phyloP scores from a whole-genome alignment of 35 echinoderm and acorn worm genomes.

The Nesometra sesokonis region DNA sequence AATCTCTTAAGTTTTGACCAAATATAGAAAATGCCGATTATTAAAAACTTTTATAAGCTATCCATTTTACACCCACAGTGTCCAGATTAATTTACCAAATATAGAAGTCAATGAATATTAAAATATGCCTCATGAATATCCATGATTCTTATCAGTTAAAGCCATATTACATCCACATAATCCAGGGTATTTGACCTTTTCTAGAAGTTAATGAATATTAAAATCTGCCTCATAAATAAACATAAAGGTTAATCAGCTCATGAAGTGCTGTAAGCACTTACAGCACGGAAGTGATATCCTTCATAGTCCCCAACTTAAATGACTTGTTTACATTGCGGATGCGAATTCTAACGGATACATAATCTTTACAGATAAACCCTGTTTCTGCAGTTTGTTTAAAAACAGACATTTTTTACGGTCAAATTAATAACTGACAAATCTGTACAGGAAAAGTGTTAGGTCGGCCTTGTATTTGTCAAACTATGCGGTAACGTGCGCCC shows the following conservation, averaged over 20 bases:
- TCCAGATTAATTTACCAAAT: no score
- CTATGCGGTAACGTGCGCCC: neutral
- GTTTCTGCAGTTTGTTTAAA: neutral
- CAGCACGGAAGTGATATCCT: neutral
- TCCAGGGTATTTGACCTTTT: no score
- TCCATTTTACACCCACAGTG: no score
- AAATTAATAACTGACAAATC: neutral
- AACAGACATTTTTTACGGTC: neutral
- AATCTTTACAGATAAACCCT: neutral
- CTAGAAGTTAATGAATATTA: neutral
- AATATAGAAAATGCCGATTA: no score
- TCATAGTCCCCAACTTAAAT: neutral
- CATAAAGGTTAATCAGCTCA: neutral
- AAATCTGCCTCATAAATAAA: neutral
- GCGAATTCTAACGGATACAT: neutral
- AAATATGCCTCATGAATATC: no score
- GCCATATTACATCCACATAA: no score
- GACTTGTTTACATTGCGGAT: neutral
- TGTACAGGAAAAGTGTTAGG: neutral
- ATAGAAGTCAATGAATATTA: no score
- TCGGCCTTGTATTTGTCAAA: neutral
- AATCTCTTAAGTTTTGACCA: no score
- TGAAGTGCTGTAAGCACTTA: neutral
- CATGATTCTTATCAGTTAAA: no score
- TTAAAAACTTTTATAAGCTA: no score